Conservation (phyloP, 2,797 vertebrate species). For the Australoheros facetus region DNA sequence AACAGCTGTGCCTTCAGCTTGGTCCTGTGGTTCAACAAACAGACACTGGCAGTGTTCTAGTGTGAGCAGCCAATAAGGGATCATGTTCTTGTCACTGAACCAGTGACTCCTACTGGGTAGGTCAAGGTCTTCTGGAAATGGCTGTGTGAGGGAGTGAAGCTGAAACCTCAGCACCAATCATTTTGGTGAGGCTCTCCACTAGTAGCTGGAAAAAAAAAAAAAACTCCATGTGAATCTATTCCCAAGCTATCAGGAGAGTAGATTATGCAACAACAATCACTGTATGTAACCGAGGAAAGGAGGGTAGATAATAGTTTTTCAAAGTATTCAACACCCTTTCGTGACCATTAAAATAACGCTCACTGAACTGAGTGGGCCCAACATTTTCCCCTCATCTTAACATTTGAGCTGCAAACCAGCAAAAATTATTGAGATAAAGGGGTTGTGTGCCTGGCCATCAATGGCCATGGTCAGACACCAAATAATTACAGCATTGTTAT, state of each 20-base stretch:
- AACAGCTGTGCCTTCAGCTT: conserved; percentile 12
- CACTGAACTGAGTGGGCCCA: neutral
- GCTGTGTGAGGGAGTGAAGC: neutral
- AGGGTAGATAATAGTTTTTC: neutral
- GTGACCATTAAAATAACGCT: neutral
- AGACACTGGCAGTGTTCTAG: conserved; percentile 11
- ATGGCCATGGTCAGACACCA: neutral
- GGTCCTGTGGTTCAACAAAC: conserved; percentile 14
- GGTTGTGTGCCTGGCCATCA: neutral
- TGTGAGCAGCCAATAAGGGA: conserved; percentile 7
- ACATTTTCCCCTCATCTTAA: neutral
- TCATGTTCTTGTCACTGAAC: conserved; percentile 16
- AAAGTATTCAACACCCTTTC: neutral
- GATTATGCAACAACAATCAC: neutral
- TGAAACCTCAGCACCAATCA: conserved; percentile 14
- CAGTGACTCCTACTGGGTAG: conserved; percentile 5
- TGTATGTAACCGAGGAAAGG: neutral
- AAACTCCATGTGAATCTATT: conserved; percentile 14
- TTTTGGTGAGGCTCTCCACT: neutral
- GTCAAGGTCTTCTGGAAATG: neutral
- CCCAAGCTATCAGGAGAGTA: neutral
- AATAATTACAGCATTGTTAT: neutral
- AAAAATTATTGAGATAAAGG: neutral
- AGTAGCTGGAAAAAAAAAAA: conserved; percentile 1
- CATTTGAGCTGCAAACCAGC: neutral